Base-by-base conservation (phyloP, 1,140 invertebrate genomes). In the Aleiodes sp. region DNA sequence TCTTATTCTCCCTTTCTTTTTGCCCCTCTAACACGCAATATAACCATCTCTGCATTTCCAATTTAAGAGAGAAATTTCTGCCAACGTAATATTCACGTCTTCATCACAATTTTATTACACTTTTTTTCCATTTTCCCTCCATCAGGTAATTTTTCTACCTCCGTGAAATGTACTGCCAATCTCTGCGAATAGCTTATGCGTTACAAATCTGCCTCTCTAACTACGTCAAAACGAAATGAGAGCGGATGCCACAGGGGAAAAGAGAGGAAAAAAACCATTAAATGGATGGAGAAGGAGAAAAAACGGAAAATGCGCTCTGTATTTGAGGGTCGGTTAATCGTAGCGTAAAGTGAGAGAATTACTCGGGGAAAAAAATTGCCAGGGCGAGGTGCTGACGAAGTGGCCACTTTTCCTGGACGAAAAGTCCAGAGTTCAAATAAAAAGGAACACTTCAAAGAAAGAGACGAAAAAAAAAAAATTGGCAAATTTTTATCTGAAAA, bases 261-360 rank as follows among this genome's bases (percentile, higher is more conserved):
- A 46, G 8, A 46, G 41, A 52, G 46, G 21, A 24, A 52, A 52
- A 52, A 52, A 52, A 24, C 26, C 19, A 24, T 52, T 24, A 52
- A 52, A 52, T 52, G 46, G 21, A 26, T 52, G 19, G 26, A 6
- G 4, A 35, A 35, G 10, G 10, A 35, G 31, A 52, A 24, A 52
- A 46, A 46, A 52, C n/a, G n/a, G n/a, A 52, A 52, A 52, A 24
- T 52, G 2, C 19, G 1, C 31, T 35, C 41, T 21, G 46, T 52
- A 52, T 52, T 52, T 52, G 46, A 52, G 46, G 46, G 46, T 26
- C 46, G 46, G 46, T 52, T 52, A 52, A 52, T 52, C 46, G 46
- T 52, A 21, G 46, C 46, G 46, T 52, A 52, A 52, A 52, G 46
- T 52, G 46, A 52, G 46, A 21, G 46, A 52, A 52, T 52, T 52